Evolutionary conservation across 2,113 vertebrate species (phyloP).

Genomic region (Cyanoliseus patagonus): DNA sequence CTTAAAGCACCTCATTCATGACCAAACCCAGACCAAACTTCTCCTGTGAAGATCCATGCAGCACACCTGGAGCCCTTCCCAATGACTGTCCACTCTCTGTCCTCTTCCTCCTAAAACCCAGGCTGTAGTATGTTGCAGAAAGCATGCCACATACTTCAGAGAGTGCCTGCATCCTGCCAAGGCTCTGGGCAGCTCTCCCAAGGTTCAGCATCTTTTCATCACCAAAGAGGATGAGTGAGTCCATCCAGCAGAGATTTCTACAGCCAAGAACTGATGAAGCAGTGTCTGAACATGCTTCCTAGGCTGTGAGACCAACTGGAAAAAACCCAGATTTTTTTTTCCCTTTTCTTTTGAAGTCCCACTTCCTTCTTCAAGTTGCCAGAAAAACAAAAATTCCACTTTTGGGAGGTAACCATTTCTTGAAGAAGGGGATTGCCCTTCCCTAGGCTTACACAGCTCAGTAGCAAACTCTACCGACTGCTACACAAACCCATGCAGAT

Average conservation of each 20-base stretch:
- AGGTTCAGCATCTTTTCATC: neutral
- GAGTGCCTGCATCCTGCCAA: neutral
- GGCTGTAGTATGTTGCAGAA: rapidly evolving
- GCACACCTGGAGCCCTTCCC: neutral
- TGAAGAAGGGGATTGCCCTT: neutral
- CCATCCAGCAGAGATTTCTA: neutral
- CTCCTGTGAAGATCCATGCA: neutral
- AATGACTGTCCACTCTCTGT: rapidly evolving
- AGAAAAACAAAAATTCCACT: neutral
- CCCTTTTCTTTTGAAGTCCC: neutral
- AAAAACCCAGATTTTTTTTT: neutral
- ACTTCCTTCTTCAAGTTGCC: neutral
- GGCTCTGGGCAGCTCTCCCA: neutral
- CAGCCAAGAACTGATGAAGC: neutral
- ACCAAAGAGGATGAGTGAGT: neutral
- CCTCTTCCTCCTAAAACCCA: neutral
- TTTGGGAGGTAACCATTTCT: neutral
- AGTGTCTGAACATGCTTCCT: slow-evolving; percentile 5
- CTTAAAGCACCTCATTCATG: neutral
- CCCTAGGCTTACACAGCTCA: neutral
- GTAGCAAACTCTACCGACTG: neutral
- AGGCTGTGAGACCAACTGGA: slow-evolving; percentile 22
- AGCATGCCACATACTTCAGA: rapidly evolving
- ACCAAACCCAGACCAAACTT: neutral
- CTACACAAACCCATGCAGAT: neutral